Evolutionary conservation across 2,113 vertebrate genomes (phyloP), one percentile per base, ranked within the genome.

Genomic region (Calidris pugnax): DNA sequence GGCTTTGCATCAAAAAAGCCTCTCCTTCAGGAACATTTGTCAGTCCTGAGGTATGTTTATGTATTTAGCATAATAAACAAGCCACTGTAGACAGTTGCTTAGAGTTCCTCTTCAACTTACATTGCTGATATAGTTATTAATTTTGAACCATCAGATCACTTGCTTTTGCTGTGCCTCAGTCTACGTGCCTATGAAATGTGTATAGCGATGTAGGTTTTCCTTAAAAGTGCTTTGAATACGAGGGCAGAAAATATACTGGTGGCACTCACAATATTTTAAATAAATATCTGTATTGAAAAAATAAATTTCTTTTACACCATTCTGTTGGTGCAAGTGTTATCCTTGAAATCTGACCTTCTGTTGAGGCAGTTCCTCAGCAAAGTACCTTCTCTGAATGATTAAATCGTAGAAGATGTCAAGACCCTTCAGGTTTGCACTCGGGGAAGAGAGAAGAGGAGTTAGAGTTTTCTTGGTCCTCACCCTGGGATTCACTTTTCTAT

Each of bases 1-100:
- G 55, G 72, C 39, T 97, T 92, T 89, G 45, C 33, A 68, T 72
- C 79, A 75, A 95, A 92, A 92, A 87, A 96, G 79, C 41, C 66
- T 72, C 72, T 90, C 81, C 84, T 90, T 68, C 69, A 66, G 78
- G 66, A 86, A n/a, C 2, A 4, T 41, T 93, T 72, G 28, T 64
- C 50, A 59, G 79, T 66, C 26, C 73, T 88, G 73, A 90, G 89
- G 53, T 71, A 53, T 1, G 0, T 45, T 85, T 35, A 26, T 2
- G 6, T 64, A 90, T 41, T 95, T 89, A 85, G 90, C 84, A 66
- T 66, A 67, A 73, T 79, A 91, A 94, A 85, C n/a, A 87, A 91
- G 19, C 12, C 18, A n/a, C 10, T 2, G 2, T 26, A 55, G 64
- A 47, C 45, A 57, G 18, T 78, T 73, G 37, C 23, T 72, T 27